phyloP scores from a whole-genome alignment of 2,113 vertebrate genomes.

The Gambusia holbrooki region DNA sequence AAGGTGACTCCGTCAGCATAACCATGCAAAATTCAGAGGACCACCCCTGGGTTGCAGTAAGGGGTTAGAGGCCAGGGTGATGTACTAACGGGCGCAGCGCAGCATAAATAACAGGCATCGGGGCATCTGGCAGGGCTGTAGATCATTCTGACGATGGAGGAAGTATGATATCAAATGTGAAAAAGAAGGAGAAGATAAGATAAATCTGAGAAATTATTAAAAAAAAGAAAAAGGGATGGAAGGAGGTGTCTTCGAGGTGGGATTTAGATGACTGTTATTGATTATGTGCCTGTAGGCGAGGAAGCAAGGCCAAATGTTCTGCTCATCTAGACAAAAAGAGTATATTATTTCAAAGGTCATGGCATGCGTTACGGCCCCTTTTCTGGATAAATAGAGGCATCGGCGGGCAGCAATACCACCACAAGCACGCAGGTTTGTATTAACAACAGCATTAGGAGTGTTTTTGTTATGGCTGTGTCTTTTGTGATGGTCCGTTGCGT shows the following conservation, averaged over 20 bases:
- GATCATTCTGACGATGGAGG: constrained; percentile 71
- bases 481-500: constrained; percentile 49
- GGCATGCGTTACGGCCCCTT: constrained; percentile 74
- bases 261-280: constrained; percentile 75
- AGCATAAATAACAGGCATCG: constrained; percentile 71
- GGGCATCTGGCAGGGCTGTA: constrained; percentile 68
- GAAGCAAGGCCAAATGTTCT: constrained; percentile 76
- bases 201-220: constrained; percentile 54
- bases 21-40: constrained; percentile 60
- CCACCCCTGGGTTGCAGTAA: constrained; percentile 64
- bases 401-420: constrained; percentile 12
- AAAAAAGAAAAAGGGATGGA: constrained; percentile 38
- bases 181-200: constrained; percentile 56
- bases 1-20: constrained; percentile 77
- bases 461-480: constrained; percentile 60
- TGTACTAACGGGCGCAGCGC: constrained; percentile 61
- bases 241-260: constrained; percentile 22
- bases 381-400: constrained; percentile 64
- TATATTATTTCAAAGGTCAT: constrained; percentile 82
- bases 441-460: constrained; percentile 22
- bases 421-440: constrained; percentile 2
- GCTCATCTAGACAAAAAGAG: constrained; percentile 77
- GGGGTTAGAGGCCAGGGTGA: constrained; percentile 66
- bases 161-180: constrained; percentile 72
- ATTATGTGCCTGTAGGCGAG: constrained; percentile 75